These are phyloP conservation scores for Heliconius himera DNA, from an alignment of 1,140 invertebrate genomes.

Conservation along the genomic window DNA sequence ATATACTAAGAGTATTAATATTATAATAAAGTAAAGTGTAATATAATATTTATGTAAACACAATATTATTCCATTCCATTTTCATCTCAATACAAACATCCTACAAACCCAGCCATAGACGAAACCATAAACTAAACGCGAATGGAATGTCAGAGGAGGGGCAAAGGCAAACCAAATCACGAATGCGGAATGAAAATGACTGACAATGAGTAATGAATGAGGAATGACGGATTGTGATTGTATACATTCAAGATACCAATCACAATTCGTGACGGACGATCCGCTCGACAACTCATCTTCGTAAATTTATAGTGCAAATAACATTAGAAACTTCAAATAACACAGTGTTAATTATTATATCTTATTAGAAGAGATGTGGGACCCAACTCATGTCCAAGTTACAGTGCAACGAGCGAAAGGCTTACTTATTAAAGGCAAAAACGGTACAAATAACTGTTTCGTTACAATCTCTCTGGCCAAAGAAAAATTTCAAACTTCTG, in stretches of 20 bases:
- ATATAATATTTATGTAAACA: not conserved
- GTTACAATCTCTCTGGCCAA: constrained; percentile 96
- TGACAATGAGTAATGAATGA: constrained; percentile 43
- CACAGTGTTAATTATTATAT: constrained; percentile 27
- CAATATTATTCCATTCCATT: not conserved
- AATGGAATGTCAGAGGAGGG: constrained; percentile 11
- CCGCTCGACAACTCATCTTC: constrained; percentile 30
- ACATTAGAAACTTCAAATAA: constrained; percentile 18
- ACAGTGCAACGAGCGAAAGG: constrained; percentile 89
- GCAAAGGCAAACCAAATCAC: constrained; percentile 7
- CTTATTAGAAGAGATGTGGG: constrained; percentile 85
- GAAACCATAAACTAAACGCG: constrained; percentile 10
- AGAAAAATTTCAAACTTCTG: constrained; percentile 97
- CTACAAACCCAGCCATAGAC: not conserved
- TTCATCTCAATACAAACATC: not conserved
- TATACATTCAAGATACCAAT: constrained; percentile 38
- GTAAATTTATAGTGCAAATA: constrained; percentile 23
- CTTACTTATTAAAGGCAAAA: constrained; percentile 91
- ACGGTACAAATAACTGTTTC: constrained; percentile 97
- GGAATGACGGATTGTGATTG: constrained; percentile 44
- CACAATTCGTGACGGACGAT: constrained; percentile 47
- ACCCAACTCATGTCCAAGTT: constrained; percentile 92
- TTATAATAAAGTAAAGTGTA: not conserved
- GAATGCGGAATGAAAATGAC: constrained; percentile 35
- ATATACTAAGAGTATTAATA: not conserved